A percentile compares a stretch with the other conserved stretches of the same genome.
phyloP scores from a whole-genome alignment of 64 coral and sea anemone genomes.

The Hydrozoanthus tunicans region DNA sequence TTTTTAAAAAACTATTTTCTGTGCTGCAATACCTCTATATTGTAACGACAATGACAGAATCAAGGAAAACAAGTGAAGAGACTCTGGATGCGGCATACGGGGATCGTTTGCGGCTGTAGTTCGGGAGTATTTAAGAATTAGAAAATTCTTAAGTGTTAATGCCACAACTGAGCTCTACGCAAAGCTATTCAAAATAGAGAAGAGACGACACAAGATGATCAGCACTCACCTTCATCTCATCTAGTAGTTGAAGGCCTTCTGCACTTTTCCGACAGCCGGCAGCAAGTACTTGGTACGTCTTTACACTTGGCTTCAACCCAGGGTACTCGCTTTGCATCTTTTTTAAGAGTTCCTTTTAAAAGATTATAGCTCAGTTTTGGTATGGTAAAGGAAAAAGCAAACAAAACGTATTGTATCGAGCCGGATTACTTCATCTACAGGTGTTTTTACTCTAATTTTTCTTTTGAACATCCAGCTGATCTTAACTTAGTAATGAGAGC shows the following conservation, averaged over 20 bases:
- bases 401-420: not conserved
- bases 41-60: too few relatives aligned
- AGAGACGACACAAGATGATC: not conserved
- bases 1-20: too few relatives aligned
- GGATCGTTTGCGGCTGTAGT: too few relatives aligned
- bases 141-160: not conserved
- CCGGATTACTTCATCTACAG: not conserved
- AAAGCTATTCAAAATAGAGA: not conserved
- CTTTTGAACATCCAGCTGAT: too few relatives aligned
- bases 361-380: not conserved
- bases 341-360: constrained; percentile 57
- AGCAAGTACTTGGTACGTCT: constrained; percentile 61
- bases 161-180: not conserved
- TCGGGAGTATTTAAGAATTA: too few relatives aligned
- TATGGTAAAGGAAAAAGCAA: not conserved
- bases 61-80: too few relatives aligned
- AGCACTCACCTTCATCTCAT: constrained; percentile 65
- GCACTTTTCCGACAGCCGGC: constrained; percentile 47
- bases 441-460: not conserved
- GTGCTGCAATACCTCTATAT: too few relatives aligned
- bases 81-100: too few relatives aligned
- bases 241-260: constrained; percentile 61
- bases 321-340: constrained; percentile 38
- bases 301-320: constrained; percentile 41
- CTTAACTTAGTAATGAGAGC: too few relatives aligned